phyloP scores from a whole-genome alignment of 1,140 invertebrate species.

The Pogonomyrmex barbatus region DNA sequence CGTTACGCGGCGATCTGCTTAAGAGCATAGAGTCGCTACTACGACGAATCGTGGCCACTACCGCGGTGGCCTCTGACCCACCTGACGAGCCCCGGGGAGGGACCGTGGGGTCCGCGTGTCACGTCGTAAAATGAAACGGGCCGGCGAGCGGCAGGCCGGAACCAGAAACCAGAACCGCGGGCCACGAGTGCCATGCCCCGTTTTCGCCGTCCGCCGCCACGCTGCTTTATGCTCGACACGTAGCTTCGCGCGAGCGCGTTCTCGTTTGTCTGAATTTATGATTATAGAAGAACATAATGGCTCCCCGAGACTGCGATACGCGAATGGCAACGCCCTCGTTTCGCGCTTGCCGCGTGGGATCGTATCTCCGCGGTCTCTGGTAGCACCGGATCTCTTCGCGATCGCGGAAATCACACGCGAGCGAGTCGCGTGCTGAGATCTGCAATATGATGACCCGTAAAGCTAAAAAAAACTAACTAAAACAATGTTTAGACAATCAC shows the following conservation, averaged over 20 bases:
- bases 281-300: slow-evolving; percentile 70
- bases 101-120: slow-evolving; percentile 65
- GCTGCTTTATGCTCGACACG: slow-evolving; percentile 78
- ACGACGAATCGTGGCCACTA: slow-evolving; percentile 66
- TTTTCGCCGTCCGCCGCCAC: slow-evolving; percentile 66
- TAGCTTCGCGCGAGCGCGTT: slow-evolving; percentile 71
- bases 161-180: slow-evolving; percentile 65
- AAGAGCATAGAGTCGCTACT: slow-evolving; percentile 45
- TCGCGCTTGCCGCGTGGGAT: slow-evolving; percentile 44
- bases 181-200: slow-evolving; percentile 70
- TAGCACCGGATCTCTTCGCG: slow-evolving; percentile 41
- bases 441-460: background rate
- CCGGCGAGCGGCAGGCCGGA: slow-evolving; percentile 47
- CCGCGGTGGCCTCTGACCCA: slow-evolving; percentile 72
- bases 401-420: slow-evolving; percentile 46
- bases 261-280: slow-evolving; percentile 79
- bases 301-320: background rate
- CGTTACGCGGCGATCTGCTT: slow-evolving; percentile 76
- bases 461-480: background rate
- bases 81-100: slow-evolving; percentile 57
- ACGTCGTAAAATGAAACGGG: slow-evolving; percentile 78
- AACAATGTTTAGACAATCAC: background rate
- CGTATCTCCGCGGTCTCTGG: background rate
- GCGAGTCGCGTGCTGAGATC: slow-evolving; percentile 50
- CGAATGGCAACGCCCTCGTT: slow-evolving; percentile 56